A percentile compares a stretch with the other conserved stretches of the same genome.
Conservation (phyloP, 2,888 invertebrate species). For the Minunthozetes semirufus region DNA sequence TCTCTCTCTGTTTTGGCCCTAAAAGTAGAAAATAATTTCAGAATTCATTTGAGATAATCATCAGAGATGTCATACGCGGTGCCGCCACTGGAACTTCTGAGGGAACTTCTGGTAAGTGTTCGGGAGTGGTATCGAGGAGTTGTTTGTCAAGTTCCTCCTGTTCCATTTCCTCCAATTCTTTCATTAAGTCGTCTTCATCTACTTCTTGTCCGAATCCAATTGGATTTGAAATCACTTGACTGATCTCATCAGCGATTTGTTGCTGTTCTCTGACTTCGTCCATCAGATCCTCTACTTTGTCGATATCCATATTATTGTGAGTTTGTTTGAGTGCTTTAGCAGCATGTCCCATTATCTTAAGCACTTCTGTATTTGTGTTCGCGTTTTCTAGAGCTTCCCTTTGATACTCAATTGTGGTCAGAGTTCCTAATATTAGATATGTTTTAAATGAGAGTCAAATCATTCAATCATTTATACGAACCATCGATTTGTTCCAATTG, state of each 20-base stretch:
- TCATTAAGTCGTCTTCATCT: conserved; percentile 71
- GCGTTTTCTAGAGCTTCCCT: conserved; percentile 92
- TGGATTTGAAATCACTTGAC: conserved; percentile 96
- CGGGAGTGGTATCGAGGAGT: conserved; percentile 33
- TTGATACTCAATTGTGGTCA: conserved; percentile 95
- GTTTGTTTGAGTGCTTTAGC: conserved; percentile 38
- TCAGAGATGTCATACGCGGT: background rate
- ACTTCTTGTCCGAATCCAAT: conserved; percentile 73
- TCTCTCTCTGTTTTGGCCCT: conserved; percentile 27
- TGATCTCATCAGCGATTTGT: conserved; percentile 95
- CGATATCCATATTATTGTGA: conserved; percentile 68
- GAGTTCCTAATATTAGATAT: conserved; percentile 59
- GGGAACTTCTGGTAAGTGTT: conserved; percentile 36
- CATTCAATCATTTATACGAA: background rate
- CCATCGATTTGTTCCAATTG: conserved; percentile 88
- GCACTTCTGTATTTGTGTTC: conserved; percentile 92
- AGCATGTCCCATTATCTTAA: conserved; percentile 49
- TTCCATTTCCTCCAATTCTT: conserved; percentile 44
- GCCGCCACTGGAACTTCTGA: conserved; percentile 11
- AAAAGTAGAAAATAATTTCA: background rate
- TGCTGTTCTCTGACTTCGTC: conserved; percentile 99
- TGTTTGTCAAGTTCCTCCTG: conserved; percentile 38
- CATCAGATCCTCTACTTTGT: conserved; percentile 95
- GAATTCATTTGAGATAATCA: background rate
- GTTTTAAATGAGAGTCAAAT: background rate